These are phyloP conservation scores for Eriosoma lanigerum DNA, from an alignment of 1,140 invertebrate genomes.

Conservation along the genomic window DNA sequence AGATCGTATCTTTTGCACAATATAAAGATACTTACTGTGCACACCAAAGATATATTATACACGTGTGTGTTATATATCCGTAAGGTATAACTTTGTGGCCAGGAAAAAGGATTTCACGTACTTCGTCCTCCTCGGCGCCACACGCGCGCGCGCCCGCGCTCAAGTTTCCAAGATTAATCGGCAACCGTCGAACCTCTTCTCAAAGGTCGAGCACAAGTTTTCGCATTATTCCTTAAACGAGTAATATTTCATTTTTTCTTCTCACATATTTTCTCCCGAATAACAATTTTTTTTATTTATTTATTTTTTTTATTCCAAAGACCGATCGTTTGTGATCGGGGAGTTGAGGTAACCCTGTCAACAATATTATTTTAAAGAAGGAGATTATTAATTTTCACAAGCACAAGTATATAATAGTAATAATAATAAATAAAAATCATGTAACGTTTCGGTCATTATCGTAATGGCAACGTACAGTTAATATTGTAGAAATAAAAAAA, in stretches of 20 bases:
- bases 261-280: background rate
- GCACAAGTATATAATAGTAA: background rate
- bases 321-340: background rate
- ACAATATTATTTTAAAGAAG: background rate
- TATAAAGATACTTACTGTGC: conserved; percentile 11
- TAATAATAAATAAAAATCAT: too few relatives aligned
- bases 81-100: conserved; percentile 9
- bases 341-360: background rate
- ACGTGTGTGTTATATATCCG: background rate
- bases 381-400: background rate
- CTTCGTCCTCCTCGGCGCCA: background rate
- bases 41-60: background rate
- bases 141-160: background rate
- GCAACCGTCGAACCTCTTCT: conserved; percentile 32
- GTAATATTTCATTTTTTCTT: conserved; percentile 37
- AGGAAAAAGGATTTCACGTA: conserved; percentile 7
- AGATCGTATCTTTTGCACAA: conserved; percentile 4
- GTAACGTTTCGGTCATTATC: too few relatives aligned
- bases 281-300: conserved; percentile 2
- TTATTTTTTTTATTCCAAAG: too few relatives aligned
- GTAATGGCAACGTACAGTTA: too few relatives aligned
- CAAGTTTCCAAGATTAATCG: conserved; percentile 45
- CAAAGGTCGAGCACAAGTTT: conserved; percentile 35
- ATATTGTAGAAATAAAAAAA: too few relatives aligned
- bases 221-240: conserved; percentile 11